Base-by-base conservation (phyloP, 1,140 invertebrate genomes). In the Stegodyphus mimosarum region DNA sequence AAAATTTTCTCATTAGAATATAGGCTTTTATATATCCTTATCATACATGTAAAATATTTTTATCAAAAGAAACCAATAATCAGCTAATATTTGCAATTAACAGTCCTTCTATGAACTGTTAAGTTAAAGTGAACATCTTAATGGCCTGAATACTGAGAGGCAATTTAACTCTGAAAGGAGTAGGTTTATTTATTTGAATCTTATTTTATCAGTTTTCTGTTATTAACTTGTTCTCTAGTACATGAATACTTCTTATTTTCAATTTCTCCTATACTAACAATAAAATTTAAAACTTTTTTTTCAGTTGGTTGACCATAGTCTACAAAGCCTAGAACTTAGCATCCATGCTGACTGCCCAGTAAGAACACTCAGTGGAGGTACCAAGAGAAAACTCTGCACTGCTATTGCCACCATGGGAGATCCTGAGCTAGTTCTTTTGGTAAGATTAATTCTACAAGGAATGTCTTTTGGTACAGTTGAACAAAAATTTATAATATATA, bases 391-490 rank as follows among this genome's bases (percentile, higher is more conserved):
- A 77, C 87, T 92, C 48, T 91, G 90, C 33, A 88, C 91, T 10
- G 91, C 91, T 13, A 89, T 92, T 7, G 90, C 91, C 17, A 88
- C 91, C 86, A 73, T 92, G 13, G 91, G 91, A 13, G 89, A 91
- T n/a, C 91, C 91, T 72, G 87, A 89, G 52, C 78, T 92, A 17
- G 87, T 92, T 10, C 88, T 92, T 7, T 84, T 92, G 87, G 90
- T 91, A 88, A 88, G 89, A 33, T 75, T 15, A 55, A 78, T 6
- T 60, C 18, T 60, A 5, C 55, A 60, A 10, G 71, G 11, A 13
- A 52, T 33, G n/a, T 33, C 33, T 33, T 33, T 33, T 3, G 33
- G 71, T 9, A 73, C 5, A 48, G 71, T 73, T 73, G 15, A 48
- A 11, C 13, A 13, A 63, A 9, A 75, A 48, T 75, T 75, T 55